Evolutionary conservation across 2,888 invertebrate species (phyloP).

Genomic region (Morpho achilles): DNA sequence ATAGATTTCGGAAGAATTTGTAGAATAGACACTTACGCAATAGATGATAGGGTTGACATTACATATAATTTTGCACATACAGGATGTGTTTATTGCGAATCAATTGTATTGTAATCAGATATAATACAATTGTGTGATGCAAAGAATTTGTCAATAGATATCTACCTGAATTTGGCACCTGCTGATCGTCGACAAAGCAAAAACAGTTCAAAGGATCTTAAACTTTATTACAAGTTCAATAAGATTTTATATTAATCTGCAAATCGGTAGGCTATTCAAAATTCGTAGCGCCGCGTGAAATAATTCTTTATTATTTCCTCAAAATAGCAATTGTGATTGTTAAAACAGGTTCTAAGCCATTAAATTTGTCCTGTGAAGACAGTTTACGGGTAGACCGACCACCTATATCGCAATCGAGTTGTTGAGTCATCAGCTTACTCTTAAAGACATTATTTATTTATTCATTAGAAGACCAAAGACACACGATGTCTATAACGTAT

Average conservation of each 20-base stretch:
- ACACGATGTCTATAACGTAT: neutral
- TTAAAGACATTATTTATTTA: conserved; percentile 4
- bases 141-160: conserved; percentile 52
- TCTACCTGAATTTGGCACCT: conserved; percentile 68
- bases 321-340: conserved; percentile 25
- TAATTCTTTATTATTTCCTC: conserved; percentile 25
- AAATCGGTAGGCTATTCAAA: conserved; percentile 27
- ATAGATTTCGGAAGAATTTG: conserved; percentile 20
- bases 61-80: conserved; percentile 21
- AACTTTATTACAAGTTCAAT: conserved; percentile 12
- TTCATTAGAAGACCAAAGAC: neutral
- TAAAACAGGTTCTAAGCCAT: conserved; percentile 15
- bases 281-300: conserved; percentile 69
- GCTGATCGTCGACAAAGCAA: conserved; percentile 39
- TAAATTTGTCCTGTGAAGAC: conserved; percentile 10
- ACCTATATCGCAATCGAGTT: conserved; percentile 20
- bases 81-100: conserved; percentile 30
- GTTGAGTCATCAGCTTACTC: neutral
- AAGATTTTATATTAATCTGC: conserved; percentile 26
- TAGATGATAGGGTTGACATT: conserved; percentile 1
- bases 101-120: conserved; percentile 46
- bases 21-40: conserved; percentile 8
- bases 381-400: conserved; percentile 22
- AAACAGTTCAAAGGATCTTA: conserved; percentile 16
- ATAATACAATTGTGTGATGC: conserved; percentile 51